Conservation (phyloP, 2,888 invertebrate genomes). For the Phrixothrix hirtus region DNA sequence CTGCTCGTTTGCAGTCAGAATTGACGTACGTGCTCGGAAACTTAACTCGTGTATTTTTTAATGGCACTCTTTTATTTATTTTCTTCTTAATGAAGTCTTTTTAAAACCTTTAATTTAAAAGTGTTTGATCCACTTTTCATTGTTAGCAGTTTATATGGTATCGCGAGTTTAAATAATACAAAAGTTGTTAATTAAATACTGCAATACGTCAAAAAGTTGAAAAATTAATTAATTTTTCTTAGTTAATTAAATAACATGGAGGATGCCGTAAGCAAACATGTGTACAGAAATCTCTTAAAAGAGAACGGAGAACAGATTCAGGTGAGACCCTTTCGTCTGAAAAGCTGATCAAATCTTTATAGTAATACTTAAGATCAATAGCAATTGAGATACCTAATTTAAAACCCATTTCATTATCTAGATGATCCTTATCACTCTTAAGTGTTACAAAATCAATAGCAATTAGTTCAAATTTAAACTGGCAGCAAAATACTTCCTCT, state of each 20-base stretch:
- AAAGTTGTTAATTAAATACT: background rate
- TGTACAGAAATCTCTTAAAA: background rate
- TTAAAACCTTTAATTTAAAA: conserved; percentile 15
- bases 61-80: conserved; percentile 43
- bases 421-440: background rate
- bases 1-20: conserved; percentile 53
- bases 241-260: too few species aligned
- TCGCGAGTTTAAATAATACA: background rate
- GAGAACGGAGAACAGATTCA: background rate
- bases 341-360: too few species aligned
- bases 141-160: background rate
- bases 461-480: background rate
- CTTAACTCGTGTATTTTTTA: conserved; percentile 54
- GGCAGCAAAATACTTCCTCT: background rate
- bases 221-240: too few species aligned
- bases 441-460: background rate
- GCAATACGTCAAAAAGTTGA: background rate
- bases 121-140: conserved; percentile 1
- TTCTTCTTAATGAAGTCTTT: conserved; percentile 29
- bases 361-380: too few species aligned
- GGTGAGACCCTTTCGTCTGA: too few species aligned
- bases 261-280: too few species aligned
- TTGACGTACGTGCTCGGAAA: conserved; percentile 55
- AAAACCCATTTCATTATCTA: too few species aligned
- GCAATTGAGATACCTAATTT: too few species aligned